Conservation (phyloP, 2,797 vertebrate genomes). For the Mus caroli region DNA sequence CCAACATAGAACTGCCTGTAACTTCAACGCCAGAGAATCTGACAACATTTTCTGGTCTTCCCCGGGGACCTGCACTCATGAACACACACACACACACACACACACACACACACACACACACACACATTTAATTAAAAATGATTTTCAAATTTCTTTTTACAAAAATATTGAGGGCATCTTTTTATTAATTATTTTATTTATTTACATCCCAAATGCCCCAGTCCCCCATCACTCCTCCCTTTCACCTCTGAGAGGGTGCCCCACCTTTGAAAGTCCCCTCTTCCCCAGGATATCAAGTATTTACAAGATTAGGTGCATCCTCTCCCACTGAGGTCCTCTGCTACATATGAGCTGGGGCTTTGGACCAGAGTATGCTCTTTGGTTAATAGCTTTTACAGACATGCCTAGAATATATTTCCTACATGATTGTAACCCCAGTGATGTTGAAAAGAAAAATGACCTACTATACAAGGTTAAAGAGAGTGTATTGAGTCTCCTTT, state of each 20-base stretch:
- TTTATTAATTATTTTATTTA: too few species aligned
- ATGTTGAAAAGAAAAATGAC: not conserved
- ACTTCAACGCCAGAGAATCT: not conserved
- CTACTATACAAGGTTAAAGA: not conserved
- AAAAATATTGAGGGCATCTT: not conserved
- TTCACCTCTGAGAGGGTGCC: too few species aligned
- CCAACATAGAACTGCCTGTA: not conserved
- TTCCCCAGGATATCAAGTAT: too few species aligned
- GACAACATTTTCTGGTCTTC: too few species aligned
- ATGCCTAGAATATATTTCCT: not conserved
- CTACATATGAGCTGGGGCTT: not conserved
- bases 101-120: not conserved
- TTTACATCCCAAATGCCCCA: too few species aligned
- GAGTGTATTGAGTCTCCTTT: not conserved
- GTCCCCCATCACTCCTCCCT: too few species aligned
- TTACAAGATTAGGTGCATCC: too few species aligned
- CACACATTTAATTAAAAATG: not conserved
- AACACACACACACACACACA: not conserved
- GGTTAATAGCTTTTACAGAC: not conserved
- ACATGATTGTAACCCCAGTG: not conserved
- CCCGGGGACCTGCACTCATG: too few species aligned
- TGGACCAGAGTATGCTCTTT: not conserved
- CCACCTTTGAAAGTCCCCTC: too few species aligned
- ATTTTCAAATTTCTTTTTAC: not conserved
- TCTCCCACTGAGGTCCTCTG: not conserved